Base-by-base conservation (phyloP, 2,888 invertebrate genomes). In the Agrotis segetum region DNA sequence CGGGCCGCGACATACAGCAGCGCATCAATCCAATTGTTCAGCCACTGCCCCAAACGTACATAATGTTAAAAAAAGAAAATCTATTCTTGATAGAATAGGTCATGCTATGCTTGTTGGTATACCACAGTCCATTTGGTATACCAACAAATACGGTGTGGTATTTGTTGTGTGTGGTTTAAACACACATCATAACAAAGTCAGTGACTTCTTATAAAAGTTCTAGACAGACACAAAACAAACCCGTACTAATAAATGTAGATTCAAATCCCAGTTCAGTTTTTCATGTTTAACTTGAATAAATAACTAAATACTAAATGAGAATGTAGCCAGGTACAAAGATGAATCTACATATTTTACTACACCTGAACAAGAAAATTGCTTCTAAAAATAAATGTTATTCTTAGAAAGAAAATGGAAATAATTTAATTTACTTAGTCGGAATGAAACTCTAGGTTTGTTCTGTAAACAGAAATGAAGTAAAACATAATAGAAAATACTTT, bases 261-360 rank as follows among this genome's bases (percentile, higher is more conserved):
- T 24, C 2, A 7, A 29, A 64, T 46, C 17, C 14, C n/a, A 66
- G 14, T 34, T 34, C n/a, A 55, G 2, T 34, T 16, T 21, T 58
- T 50, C 24, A 29, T 16, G n/a, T 9, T 46, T 16, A 13, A 5
- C 44, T 52, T 34, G 29, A 16, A 71, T 9, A 47, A 24, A 49
- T 24, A 13, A 61, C 3, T 34, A 24, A 71, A 58, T 67, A 63
- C 52, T 21, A 59, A 29, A 50, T 24, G 46, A 24, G 61, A 66
- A 50, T 16, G 4, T 1, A 79, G 47, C 17, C 16, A 44, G 17
- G 46, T 55, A 47, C 19, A 55, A 53, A 61, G 21, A 60, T 49
- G n/a, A 29, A 56, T 47, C 14, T 67, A 19, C 53, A 66, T 72
- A 71, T 68, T 76, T 68, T n/a, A 73, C n/a, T n/a, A 11, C 17